Base-by-base conservation (phyloP, 2,113 vertebrate genomes). In the Bufo bufo region DNA sequence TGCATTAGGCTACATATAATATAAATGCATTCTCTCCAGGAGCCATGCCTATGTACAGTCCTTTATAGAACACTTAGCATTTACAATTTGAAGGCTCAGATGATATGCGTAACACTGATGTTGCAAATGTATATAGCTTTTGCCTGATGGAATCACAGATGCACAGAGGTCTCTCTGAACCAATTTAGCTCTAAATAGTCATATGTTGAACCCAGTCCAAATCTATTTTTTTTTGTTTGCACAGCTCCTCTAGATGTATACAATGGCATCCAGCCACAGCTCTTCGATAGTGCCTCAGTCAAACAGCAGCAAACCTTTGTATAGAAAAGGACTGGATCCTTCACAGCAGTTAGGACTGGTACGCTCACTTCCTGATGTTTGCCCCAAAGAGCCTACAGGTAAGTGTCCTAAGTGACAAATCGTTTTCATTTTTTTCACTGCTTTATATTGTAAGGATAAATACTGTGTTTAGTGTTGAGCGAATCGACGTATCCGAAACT, bases 371-470 rank as follows among this genome's bases (percentile, higher is more conserved):
- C 98, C 98, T 4, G 98, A 99, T 81, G 98, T 99, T 77, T 99
- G 98, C 91, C 98, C 98, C 84, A 97, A 97, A 93, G 98, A 99
- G 85, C 98, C 98, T 85, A 96, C 97, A 88, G 98, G 98, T 97
- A 92, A 92, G 2, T 63, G 6, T 7, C 23, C 12, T 14, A 19
- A 66, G 10, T 14, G 19, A n/a, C 12, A 4, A 7, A 4, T 17
- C 19, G 59, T 63, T 6, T 19, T 6, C 4, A 8, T 66, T 66
- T 11, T 66, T n/a, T 23, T 17, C 61, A 63, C 61, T 63, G 16
- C 61, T 5, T 0, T 4, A 20, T 63, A 33, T 33, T 33, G 33
- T 33, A 33, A 33, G 33, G 33, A 33, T 1, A 33, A 33, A 33
- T 33, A 33, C 33, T 33, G 33, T 33, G 33, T 33, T 33, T 33